A percentile compares a stretch with the other conserved stretches of the same genome.
phyloP scores from a whole-genome alignment of 2,797 vertebrate species.

The Hemitrygon akajei region DNA sequence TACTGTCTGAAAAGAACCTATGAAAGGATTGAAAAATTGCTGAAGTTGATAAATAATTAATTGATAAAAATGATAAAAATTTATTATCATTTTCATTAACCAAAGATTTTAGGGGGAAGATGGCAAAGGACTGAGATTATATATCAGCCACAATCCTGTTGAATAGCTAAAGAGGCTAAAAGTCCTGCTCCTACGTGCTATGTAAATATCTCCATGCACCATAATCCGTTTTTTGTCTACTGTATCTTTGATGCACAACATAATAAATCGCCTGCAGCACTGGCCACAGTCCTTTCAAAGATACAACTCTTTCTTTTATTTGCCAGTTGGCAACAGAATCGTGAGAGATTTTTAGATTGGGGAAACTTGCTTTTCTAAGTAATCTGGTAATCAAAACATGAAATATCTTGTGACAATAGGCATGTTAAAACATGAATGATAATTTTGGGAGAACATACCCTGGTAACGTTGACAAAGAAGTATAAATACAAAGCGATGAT shows the following conservation, averaged over 20 bases:
- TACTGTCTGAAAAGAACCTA: background rate
- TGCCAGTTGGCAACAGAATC: background rate
- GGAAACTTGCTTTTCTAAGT: background rate
- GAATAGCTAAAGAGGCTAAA: too few relatives aligned
- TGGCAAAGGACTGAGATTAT: too few relatives aligned
- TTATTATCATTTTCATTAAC: too few relatives aligned
- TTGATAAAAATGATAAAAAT: too few relatives aligned
- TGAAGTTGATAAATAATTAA: too few relatives aligned
- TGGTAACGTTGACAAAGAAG: background rate
- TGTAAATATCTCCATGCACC: background rate
- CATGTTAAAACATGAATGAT: background rate
- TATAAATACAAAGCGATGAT: too few relatives aligned
- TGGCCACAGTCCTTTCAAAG: background rate
- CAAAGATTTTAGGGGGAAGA: too few relatives aligned
- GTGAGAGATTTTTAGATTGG: background rate
- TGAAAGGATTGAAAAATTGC: too few relatives aligned
- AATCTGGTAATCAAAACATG: background rate
- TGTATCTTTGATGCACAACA: constrained; percentile 2
- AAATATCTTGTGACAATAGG: background rate
- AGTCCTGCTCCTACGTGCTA: background rate
- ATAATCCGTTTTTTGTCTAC: constrained; percentile 13
- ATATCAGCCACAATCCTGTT: too few relatives aligned
- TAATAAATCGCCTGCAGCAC: background rate
- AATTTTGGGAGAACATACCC: background rate
- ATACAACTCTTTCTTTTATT: background rate